phyloP scores from a whole-genome alignment of 1,140 invertebrate genomes.

The Oncopeltus fasciatus region DNA sequence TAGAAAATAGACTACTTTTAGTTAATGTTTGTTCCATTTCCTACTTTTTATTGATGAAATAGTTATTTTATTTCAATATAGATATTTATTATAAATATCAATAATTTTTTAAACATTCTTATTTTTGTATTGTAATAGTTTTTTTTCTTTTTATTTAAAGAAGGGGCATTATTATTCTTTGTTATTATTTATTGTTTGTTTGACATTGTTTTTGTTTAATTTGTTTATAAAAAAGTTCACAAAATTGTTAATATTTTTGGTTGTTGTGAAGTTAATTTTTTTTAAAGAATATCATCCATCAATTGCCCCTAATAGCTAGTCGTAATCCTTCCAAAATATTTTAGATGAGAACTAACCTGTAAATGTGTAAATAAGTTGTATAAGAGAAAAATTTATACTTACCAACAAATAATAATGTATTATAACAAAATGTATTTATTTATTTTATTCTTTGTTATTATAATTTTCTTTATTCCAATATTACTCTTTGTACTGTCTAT shows the following conservation, averaged over 20 bases:
- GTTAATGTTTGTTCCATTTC: too few relatives aligned
- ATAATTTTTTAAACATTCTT: background rate
- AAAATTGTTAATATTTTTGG: too few relatives aligned
- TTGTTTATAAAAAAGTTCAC: too few relatives aligned
- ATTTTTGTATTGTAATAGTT: too few relatives aligned
- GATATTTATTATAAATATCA: background rate
- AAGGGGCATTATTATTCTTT: background rate
- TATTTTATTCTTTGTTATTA: too few relatives aligned
- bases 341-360: constrained; percentile 8
- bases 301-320: background rate
- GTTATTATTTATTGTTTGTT: background rate
- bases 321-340: constrained; percentile 3
- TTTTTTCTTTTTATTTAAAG: background rate
- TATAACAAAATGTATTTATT: background rate
- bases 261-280: too few relatives aligned
- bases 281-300: too few relatives aligned
- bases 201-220: background rate
- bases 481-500: too few relatives aligned
- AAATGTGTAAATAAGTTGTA: constrained; percentile 1
- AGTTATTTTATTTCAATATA: too few relatives aligned
- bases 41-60: too few relatives aligned
- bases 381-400: constrained; percentile 2
- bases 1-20: background rate
- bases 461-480: too few relatives aligned
- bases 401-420: constrained; percentile 1